These are phyloP conservation scores for Capra hircus DNA, from an alignment of 2,113 vertebrate species.

Conservation along the genomic window DNA sequence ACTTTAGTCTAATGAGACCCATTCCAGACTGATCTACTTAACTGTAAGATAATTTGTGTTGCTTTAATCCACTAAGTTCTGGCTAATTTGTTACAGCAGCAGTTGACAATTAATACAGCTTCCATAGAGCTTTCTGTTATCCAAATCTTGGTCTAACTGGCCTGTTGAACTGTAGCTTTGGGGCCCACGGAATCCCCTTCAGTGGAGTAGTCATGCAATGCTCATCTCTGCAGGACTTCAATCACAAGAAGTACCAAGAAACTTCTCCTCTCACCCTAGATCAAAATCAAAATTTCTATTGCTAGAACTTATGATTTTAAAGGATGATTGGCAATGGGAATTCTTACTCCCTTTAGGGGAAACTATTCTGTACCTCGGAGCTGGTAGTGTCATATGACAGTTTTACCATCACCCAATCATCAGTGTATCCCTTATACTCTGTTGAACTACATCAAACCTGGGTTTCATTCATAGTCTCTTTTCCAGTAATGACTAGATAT, in stretches of 20 bases:
- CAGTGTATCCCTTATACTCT: not conserved
- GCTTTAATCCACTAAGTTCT: not conserved
- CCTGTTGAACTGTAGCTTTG: not conserved
- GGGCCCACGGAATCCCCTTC: not conserved
- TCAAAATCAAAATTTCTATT: not conserved
- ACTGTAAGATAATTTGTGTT: not conserved
- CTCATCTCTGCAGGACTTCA: not conserved
- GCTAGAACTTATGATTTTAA: not conserved
- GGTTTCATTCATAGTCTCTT: not conserved
- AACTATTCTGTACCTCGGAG: not conserved
- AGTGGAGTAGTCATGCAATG: not conserved
- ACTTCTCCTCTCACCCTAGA: not conserved
- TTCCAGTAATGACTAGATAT: not conserved
- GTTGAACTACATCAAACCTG: not conserved
- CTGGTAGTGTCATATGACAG: not conserved
- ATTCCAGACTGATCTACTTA: not conserved
- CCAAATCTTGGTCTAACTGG: not conserved
- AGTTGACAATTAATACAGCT: not conserved
- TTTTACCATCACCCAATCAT: not conserved
- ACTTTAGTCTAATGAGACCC: not conserved
- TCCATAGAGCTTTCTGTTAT: not conserved
- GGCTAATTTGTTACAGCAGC: not conserved
- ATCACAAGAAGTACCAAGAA: not conserved
- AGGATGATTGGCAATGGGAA: not conserved
- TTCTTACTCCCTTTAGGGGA: not conserved